Conservation (phyloP, 2,888 invertebrate species). For the Hypena proboscidalis region DNA sequence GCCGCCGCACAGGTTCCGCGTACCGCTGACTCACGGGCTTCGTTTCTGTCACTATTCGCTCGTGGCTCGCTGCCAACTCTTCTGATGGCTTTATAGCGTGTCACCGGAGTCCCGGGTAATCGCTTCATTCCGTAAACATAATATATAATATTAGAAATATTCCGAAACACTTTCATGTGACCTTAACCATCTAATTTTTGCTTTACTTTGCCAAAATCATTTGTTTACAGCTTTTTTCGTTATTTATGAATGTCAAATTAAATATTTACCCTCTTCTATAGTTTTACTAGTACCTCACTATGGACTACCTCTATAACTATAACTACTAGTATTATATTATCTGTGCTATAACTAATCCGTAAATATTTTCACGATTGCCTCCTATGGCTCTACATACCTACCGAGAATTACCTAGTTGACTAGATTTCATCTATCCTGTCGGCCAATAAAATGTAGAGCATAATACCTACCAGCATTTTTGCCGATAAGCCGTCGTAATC, state of each 20-base stretch:
- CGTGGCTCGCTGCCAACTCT: constrained; percentile 74
- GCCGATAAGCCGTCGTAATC: constrained; percentile 10
- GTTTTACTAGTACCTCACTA: no score
- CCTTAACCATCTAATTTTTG: constrained; percentile 15
- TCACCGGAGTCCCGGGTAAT: constrained; percentile 60
- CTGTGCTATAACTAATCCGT: no score
- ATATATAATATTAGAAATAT: constrained; percentile 19
- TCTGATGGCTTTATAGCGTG: constrained; percentile 65
- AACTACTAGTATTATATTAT: no score
- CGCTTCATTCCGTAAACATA: constrained; percentile 58
- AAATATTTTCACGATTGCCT: no score
- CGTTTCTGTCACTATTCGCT: constrained; percentile 61
- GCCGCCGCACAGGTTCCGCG: constrained; percentile 71
- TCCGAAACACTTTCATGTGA: constrained; percentile 18
- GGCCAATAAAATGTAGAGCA: constrained; percentile 9
- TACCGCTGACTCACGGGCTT: constrained; percentile 73
- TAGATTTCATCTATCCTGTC: no score
- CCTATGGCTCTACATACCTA: no score
- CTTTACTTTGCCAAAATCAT: constrained; percentile 6
- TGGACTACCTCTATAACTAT: no score
- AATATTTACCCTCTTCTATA: no score
- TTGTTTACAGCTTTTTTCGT: constrained; percentile 6
- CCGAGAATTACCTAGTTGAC: no score
- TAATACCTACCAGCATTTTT: constrained; percentile 15
- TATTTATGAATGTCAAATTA: neutral